These are phyloP conservation scores for Scomber japonicus DNA, from an alignment of 2,113 vertebrate genomes.

Conservation along the genomic window DNA sequence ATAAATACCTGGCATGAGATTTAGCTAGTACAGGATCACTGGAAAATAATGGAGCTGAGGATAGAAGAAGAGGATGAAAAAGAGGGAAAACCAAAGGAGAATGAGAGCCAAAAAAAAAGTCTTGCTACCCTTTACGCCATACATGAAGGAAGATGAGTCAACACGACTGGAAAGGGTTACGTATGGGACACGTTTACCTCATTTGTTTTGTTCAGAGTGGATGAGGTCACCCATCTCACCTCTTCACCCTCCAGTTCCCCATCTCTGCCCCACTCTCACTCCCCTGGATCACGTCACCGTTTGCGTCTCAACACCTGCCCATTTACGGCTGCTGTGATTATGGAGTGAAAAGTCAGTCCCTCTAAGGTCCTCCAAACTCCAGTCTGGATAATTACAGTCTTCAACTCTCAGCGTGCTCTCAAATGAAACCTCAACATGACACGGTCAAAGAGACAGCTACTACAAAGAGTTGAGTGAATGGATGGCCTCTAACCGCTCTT, in stretches of 20 bases:
- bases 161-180: constrained; percentile 59
- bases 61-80: constrained; percentile 3
- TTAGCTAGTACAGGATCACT: constrained; percentile 44
- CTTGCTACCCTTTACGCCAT: not conserved
- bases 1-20: constrained; percentile 76
- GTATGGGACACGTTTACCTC: constrained; percentile 76
- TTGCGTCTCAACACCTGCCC: constrained; percentile 52
- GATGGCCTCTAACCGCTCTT: constrained; percentile 14
- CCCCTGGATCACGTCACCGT: constrained; percentile 34
- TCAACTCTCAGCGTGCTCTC: constrained; percentile 29
- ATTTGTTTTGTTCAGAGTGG: constrained; percentile 77
- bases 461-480: constrained; percentile 53
- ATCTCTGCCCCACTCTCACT: constrained; percentile 41
- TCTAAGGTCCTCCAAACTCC: constrained; percentile 42
- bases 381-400: constrained; percentile 64
- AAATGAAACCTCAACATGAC: constrained; percentile 55
- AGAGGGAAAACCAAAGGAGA: constrained; percentile 2
- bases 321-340: constrained; percentile 51
- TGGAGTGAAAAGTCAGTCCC: constrained; percentile 46
- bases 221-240: constrained; percentile 77
- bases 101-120: not conserved
- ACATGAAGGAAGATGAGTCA: constrained; percentile 66
- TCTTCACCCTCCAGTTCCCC: constrained; percentile 2
- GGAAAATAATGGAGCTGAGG: constrained; percentile 46
- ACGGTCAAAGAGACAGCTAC: constrained; percentile 41